phyloP scores from a whole-genome alignment of 1,140 invertebrate genomes.

The Gryllus bimaculatus region DNA sequence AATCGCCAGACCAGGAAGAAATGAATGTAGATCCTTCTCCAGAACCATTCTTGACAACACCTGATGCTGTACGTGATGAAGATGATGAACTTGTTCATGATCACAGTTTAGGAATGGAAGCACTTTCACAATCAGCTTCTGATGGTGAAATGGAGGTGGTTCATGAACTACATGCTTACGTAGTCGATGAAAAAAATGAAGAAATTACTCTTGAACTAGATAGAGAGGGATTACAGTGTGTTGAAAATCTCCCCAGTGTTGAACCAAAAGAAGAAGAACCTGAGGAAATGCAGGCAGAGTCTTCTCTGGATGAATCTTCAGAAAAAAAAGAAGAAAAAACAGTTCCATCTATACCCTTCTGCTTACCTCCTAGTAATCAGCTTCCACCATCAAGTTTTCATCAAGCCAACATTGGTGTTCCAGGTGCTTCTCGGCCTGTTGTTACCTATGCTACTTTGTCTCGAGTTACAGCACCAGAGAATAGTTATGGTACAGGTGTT shows the following conservation, averaged over 20 bases:
- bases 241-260: background rate
- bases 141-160: background rate
- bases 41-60: constrained; percentile 28
- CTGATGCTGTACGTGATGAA: constrained; percentile 17
- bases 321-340: background rate
- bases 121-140: background rate
- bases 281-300: background rate
- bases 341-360: constrained; percentile 28
- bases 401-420: constrained; percentile 30
- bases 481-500: constrained; percentile 24
- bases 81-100: constrained; percentile 19
- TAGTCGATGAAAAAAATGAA: constrained; percentile 8
- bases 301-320: background rate
- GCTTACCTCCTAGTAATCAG: constrained; percentile 29
- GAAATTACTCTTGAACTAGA: constrained; percentile 7
- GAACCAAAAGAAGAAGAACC: background rate
- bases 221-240: background rate
- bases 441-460: constrained; percentile 25
- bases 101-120: background rate
- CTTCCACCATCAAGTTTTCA: constrained; percentile 29
- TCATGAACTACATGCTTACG: background rate
- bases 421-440: constrained; percentile 23
- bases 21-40: constrained; percentile 38
- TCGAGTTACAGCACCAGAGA: constrained; percentile 15
- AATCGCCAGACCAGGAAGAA: constrained; percentile 45